phyloP scores from a whole-genome alignment of 2,888 invertebrate genomes.

The Rhingia campestris region DNA sequence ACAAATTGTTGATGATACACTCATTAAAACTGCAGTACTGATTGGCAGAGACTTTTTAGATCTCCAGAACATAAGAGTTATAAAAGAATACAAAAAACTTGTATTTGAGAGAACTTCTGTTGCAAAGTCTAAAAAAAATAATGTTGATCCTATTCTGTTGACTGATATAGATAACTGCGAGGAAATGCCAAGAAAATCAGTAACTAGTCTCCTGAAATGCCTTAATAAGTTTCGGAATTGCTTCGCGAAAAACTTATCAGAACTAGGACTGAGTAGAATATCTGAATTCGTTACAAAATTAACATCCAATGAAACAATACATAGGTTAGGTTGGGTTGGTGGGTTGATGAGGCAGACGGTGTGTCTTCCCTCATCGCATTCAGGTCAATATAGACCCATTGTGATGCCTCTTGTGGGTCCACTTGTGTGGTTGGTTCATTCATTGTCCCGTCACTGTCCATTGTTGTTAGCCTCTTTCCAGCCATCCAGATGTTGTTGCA shows the following conservation, averaged over 20 bases:
- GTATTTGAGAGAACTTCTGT: not conserved
- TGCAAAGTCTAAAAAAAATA: not conserved
- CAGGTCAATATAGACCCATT: too few relatives aligned
- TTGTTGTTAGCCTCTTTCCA: too few relatives aligned
- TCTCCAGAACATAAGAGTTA: not conserved
- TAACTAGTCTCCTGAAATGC: not conserved
- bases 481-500: too few relatives aligned
- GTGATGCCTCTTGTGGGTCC: too few relatives aligned
- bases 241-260: constrained; percentile 2
- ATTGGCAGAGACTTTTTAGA: constrained; percentile 5
- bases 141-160: not conserved
- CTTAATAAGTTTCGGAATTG: constrained; percentile 17
- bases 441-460: too few relatives aligned
- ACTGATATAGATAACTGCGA: too few relatives aligned
- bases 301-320: not conserved
- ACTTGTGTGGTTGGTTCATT: too few relatives aligned
- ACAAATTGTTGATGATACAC: not conserved
- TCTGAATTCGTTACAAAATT: not conserved
- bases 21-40: not conserved
- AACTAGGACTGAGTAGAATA: not conserved
- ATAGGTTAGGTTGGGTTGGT: not conserved
- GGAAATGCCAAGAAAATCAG: too few relatives aligned
- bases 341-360: not conserved
- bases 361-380: too few relatives aligned
- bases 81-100: not conserved